Conservation (phyloP, 1,140 invertebrate genomes). For the Aphelinus atriplicis region DNA sequence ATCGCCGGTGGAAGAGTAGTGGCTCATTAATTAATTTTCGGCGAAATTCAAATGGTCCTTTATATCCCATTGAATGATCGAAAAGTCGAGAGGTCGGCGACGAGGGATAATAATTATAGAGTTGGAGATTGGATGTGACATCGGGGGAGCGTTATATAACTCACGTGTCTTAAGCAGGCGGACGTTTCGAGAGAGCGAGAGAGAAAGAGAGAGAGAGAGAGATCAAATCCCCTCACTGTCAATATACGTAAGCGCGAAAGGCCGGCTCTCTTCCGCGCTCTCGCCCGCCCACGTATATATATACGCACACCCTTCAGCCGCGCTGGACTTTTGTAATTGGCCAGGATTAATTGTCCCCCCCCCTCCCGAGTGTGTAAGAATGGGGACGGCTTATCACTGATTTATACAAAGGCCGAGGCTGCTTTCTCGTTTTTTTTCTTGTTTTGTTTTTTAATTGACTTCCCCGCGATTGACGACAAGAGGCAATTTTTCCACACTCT, state of each 20-base stretch:
- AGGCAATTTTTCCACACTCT: conserved; percentile 51
- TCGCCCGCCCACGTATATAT: too few species aligned
- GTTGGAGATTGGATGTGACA: conserved; percentile 13
- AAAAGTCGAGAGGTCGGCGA: too few species aligned
- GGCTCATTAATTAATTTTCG: too few species aligned
- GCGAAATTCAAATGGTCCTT: too few species aligned
- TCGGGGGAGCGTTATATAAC: background rate
- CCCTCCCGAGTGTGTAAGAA: background rate
- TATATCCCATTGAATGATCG: too few species aligned
- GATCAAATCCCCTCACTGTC: conserved; percentile 1
- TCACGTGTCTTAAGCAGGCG: conserved; percentile 12
- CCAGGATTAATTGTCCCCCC: conserved; percentile 18
- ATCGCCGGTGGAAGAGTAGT: too few species aligned
- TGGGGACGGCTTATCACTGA: conserved; percentile 14
- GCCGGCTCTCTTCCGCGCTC: too few species aligned
- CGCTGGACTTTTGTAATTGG: conserved; percentile 21
- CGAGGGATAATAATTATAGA: background rate
- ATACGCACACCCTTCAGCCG: background rate
- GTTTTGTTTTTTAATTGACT: conserved; percentile 51
- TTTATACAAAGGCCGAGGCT: background rate
- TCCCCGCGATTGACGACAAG: conserved; percentile 24
- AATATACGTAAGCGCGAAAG: background rate
- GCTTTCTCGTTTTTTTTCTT: conserved; percentile 33
- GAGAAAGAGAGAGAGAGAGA: too few species aligned
- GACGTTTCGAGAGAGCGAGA: background rate